These are phyloP conservation scores for Gymnothorax javanicus DNA, from an alignment of 2,797 vertebrate genomes.

Conservation along the genomic window DNA sequence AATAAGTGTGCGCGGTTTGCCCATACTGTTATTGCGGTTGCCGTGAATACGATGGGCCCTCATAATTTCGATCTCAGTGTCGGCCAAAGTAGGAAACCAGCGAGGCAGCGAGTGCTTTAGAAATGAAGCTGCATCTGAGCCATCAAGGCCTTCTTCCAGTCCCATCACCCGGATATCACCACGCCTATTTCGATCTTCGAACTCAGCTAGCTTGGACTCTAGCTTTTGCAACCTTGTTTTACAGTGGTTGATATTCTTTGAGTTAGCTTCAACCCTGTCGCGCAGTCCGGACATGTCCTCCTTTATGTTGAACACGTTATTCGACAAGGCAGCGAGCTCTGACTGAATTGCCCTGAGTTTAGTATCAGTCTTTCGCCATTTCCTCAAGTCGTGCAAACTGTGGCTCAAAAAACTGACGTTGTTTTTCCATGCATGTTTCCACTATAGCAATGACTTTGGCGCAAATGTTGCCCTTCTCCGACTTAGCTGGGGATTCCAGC, in stretches of 20 bases:
- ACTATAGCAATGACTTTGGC: background rate
- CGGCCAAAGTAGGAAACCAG: background rate
- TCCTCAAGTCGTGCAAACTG: background rate
- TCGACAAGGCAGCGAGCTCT: background rate
- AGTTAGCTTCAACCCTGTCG: slow-evolving; percentile 1
- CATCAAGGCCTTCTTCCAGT: background rate
- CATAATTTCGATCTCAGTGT: background rate
- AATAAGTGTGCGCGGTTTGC: background rate
- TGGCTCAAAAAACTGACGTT: background rate
- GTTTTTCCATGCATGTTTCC: slow-evolving; percentile 1
- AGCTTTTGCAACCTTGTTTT: background rate
- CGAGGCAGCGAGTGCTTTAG: background rate
- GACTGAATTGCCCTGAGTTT: background rate
- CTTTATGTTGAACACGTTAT: background rate
- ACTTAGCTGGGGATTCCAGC: background rate
- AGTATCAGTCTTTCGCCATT: background rate
- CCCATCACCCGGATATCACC: background rate
- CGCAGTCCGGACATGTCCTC: background rate
- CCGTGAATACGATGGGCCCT: background rate
- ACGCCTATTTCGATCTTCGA: background rate
- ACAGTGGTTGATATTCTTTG: background rate
- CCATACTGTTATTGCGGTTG: background rate
- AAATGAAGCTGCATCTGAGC: background rate
- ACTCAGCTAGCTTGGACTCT: background rate
- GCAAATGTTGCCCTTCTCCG: background rate